Evolutionary conservation across 2,888 invertebrate genomes (phyloP), one percentile per base, ranked within the genome.

Genomic region (Seira ritae): DNA sequence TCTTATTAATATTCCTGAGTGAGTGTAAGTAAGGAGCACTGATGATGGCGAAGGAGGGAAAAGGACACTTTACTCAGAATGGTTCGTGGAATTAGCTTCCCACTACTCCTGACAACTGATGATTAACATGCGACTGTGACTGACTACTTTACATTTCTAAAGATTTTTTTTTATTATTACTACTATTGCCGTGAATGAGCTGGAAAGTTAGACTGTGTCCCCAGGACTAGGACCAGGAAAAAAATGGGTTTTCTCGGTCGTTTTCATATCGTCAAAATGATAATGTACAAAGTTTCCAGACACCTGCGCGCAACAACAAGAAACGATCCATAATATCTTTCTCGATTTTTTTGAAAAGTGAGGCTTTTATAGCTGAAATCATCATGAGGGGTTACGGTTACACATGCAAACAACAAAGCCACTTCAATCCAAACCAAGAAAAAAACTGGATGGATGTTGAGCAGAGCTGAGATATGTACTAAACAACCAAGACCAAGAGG

Each of bases 321-420:
- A 42, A 42, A 42, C 6, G n/a, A n/a, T n/a, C n/a, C n/a, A n/a
- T n/a, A n/a, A n/a, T n/a, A 62, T 80, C 68, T 74, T 50, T 8
- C 42, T 42, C 12, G 42, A 12, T 42, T 42, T 42, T 42, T 42
- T 42, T 12, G 12, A 42, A 66, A 70, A 71, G 55, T 46, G 46
- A 70, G 76, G 70, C 81, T 81, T 75, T 81, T 75, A 81, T 81
- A 76, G 24, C 81, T 71, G 76, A 67, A 71, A 62, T 81, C n/a
- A n/a, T n/a, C 81, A 76, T 71, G 81, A 81, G 75, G 81, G 81
- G 81, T 76, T 81, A 81, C 81, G 81, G 75, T 81, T 81, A 80
- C 80, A 75, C 70, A 75, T 70, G 71, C 69, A 81, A 75, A 81
- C 75, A 70, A 78, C 70, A 80, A 75, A 17, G 12, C 6, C 42